phyloP scores from a whole-genome alignment of 2,113 vertebrate species.

The Oreochromis tanganicae region DNA sequence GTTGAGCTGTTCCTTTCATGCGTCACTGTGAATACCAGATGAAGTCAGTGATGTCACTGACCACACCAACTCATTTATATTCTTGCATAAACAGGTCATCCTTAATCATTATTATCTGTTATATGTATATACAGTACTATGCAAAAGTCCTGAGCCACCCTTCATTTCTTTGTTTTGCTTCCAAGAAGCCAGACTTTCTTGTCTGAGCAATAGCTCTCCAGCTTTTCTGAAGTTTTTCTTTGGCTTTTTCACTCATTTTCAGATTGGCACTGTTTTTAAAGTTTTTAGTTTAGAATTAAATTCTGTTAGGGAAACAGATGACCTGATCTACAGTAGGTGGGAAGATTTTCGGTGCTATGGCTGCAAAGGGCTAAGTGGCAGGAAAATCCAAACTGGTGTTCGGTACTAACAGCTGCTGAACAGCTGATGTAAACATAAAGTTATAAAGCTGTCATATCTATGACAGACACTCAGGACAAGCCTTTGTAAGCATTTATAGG shows the following conservation, averaged over 20 bases:
- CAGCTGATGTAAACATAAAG: background rate
- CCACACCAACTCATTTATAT: background rate
- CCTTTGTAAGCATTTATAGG: background rate
- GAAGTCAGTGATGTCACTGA: background rate
- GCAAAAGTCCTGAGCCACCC: background rate
- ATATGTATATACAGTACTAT: background rate
- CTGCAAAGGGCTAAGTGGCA: background rate
- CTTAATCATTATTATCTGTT: background rate
- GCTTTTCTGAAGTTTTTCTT: background rate
- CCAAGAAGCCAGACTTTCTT: background rate
- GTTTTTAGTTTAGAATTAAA: background rate
- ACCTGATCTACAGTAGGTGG: background rate
- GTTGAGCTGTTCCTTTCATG: background rate
- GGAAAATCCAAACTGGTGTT: background rate
- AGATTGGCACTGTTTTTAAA: background rate
- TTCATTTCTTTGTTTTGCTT: background rate
- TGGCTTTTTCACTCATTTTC: background rate
- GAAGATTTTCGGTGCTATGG: background rate
- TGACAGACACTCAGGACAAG: background rate
- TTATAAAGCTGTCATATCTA: background rate
- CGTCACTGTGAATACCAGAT: background rate
- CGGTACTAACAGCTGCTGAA: background rate
- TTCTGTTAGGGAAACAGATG: background rate
- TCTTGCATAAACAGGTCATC: background rate
- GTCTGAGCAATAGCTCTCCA: background rate